Percentiles rank a stretch among this genome's conserved stretches.
These are phyloP conservation scores for Deilephila porcellus DNA, from an alignment of 2,888 invertebrate species.

Conservation along the genomic window DNA sequence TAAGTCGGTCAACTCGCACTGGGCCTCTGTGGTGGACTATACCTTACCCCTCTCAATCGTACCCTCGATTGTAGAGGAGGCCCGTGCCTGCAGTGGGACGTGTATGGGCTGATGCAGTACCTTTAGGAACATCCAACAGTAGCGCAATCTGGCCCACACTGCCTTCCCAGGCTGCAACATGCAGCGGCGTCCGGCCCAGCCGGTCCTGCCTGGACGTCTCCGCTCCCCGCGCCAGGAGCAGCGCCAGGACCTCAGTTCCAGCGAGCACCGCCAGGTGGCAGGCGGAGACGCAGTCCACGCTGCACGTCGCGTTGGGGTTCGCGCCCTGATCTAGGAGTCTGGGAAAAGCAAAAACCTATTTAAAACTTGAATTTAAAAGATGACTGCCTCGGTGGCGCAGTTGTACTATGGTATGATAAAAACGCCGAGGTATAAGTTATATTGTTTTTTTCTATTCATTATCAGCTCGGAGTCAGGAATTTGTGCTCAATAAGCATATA, in stretches of 20 bases:
- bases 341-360: constrained; percentile 12
- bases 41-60: too few relatives aligned
- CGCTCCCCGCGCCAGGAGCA: constrained; percentile 56
- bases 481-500: too few relatives aligned
- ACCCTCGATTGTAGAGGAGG: too few relatives aligned
- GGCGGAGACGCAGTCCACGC: constrained; percentile 42
- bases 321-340: constrained; percentile 51
- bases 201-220: constrained; percentile 55
- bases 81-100: too few relatives aligned
- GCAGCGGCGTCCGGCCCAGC: constrained; percentile 66
- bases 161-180: constrained; percentile 66
- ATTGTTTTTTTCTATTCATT: too few relatives aligned
- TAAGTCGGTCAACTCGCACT: background rate
- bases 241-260: constrained; percentile 54
- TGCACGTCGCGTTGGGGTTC: constrained; percentile 49
- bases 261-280: constrained; percentile 65
- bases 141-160: constrained; percentile 53
- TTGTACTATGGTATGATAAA: too few relatives aligned
- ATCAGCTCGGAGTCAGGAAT: too few relatives aligned
- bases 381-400: too few relatives aligned
- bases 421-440: too few relatives aligned
- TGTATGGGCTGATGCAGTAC: constrained; percentile 32
- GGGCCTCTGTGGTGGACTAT: too few relatives aligned
- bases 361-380: too few relatives aligned
- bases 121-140: constrained; percentile 49